Base-by-base conservation (phyloP, 64 coral and sea anemone genomes). In the Montipora efflorescens region DNA sequence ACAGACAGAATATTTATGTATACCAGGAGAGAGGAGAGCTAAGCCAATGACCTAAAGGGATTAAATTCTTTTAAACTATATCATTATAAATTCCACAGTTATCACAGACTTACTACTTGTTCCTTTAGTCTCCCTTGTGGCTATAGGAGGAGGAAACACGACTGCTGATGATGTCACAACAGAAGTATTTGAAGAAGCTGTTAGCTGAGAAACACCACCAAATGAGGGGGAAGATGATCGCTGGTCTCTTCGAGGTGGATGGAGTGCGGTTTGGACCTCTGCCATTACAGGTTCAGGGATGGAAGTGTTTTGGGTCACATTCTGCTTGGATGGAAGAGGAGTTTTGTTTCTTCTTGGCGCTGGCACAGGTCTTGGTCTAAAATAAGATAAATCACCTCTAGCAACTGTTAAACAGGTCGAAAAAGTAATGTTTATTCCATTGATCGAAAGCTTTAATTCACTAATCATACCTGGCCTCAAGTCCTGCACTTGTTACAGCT, bases 271-370 rank as follows among this genome's bases (percentile, higher is more conserved):
- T 84, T 5, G 36, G 7, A 13, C 25, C 15, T 11, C 55, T 44
- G 59, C 58, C 36, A 3, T 46, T 67, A 47, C 18, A 84, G 59
- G 66, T 22, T 86, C 82, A 22, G 82, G 7, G 68, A 45, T 43
- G 20, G 14, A 18, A 86, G 22, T 21, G 3, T 23, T 43, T 36
- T 59, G 53, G 21, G 79, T 49, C 4, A 52, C 51, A 81, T 51
- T 52, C n/a, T 62, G 51, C 18, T 64, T 1, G 15, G 58, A 18
- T 82, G 55, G 12, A 16, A 47, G 82, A 18, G 82, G 66, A 50
- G 67, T 47, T 46, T 86, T 86, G 82, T 86, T 86, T 71, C 82
- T 62, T 70, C 82, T 86, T 86, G 82, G 82, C 1, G 82, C 82
- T 71, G 82, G 82, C 8, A 86, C 82, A 51, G 82, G 82, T 71